Conservation (phyloP, 1,140 invertebrate genomes). For the Cotesia glomerata region DNA sequence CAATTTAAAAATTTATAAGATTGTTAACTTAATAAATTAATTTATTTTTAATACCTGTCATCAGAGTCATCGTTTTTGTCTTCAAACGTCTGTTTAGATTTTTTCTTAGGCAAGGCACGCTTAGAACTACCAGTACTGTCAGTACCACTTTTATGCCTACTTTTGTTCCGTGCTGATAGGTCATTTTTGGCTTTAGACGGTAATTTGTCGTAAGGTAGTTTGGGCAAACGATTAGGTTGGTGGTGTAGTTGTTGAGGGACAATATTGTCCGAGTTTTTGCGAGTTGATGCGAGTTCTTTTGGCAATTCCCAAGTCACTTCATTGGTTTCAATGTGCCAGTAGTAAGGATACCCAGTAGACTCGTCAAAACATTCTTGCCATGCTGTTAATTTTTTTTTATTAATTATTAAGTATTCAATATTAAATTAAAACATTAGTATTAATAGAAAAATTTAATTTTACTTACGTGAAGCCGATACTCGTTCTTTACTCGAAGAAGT, state of each 20-base stretch:
- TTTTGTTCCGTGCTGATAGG: conserved; percentile 45
- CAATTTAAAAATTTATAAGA: too few species aligned
- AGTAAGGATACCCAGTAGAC: conserved; percentile 73
- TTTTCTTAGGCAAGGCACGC: conserved; percentile 24
- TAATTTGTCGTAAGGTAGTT: not conserved
- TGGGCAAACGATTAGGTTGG: conserved; percentile 11
- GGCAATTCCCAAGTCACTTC: conserved; percentile 78
- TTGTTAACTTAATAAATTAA: not conserved
- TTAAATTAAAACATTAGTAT: conserved; percentile 8
- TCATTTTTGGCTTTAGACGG: too few species aligned
- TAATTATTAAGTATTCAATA: conserved; percentile 10
- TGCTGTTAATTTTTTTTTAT: conserved; percentile 39
- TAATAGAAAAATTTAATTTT: not conserved
- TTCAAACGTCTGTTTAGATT: conserved; percentile 1
- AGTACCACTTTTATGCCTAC: conserved; percentile 43
- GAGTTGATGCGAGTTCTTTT: conserved; percentile 59
- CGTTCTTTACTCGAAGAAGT: not conserved
- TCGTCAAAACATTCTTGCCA: conserved; percentile 79
- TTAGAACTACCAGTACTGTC: conserved; percentile 24
- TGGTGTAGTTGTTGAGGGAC: conserved; percentile 10
- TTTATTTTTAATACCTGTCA: conserved; percentile 57
- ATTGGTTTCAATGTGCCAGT: conserved; percentile 76
- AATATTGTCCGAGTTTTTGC: conserved; percentile 39
- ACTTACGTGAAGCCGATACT: conserved; percentile 1
- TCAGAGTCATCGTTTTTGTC: conserved; percentile 55